phyloP scores from a whole-genome alignment of 2,113 vertebrate genomes.

The Hymenochirus boettgeri region DNA sequence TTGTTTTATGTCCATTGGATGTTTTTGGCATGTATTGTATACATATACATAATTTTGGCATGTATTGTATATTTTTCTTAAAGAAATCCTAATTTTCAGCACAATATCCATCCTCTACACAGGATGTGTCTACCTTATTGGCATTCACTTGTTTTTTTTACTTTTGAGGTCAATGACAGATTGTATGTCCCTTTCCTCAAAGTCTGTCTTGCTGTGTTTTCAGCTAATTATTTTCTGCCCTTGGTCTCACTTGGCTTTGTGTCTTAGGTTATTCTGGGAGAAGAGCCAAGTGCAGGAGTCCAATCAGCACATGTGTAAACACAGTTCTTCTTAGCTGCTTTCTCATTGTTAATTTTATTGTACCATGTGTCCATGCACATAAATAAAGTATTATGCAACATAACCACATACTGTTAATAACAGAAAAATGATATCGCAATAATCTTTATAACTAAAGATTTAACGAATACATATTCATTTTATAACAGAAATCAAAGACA shows the following conservation, averaged over 20 bases:
- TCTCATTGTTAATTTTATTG: neutral
- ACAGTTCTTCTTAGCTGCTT: conserved; percentile 15
- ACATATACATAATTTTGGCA: too few relatives aligned
- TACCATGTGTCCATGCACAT: conserved; percentile 7
- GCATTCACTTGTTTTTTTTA: conserved; percentile 23
- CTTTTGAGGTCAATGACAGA: conserved; percentile 25
- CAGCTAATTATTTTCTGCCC: conserved; percentile 39
- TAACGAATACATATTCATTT: too few relatives aligned
- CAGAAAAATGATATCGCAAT: too few relatives aligned
- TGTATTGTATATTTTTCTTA: neutral
- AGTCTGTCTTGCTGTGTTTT: conserved; percentile 21
- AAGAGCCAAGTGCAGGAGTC: conserved; percentile 34
- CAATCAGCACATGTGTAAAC: conserved; percentile 33
- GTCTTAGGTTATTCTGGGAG: conserved; percentile 37
- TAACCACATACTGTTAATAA: neutral
- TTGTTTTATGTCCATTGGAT: too few relatives aligned
- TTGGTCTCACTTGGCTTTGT: conserved; percentile 37
- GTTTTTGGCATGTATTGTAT: too few relatives aligned
- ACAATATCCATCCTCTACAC: neutral
- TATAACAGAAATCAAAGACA: neutral
- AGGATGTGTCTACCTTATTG: conserved; percentile 9
- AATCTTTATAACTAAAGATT: too few relatives aligned
- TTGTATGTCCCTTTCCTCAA: conserved; percentile 26
- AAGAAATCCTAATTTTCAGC: neutral
- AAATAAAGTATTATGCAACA: conserved; percentile 3